Conservation (phyloP, 2,888 invertebrate genomes). For the Sminthurinus aureus region DNA sequence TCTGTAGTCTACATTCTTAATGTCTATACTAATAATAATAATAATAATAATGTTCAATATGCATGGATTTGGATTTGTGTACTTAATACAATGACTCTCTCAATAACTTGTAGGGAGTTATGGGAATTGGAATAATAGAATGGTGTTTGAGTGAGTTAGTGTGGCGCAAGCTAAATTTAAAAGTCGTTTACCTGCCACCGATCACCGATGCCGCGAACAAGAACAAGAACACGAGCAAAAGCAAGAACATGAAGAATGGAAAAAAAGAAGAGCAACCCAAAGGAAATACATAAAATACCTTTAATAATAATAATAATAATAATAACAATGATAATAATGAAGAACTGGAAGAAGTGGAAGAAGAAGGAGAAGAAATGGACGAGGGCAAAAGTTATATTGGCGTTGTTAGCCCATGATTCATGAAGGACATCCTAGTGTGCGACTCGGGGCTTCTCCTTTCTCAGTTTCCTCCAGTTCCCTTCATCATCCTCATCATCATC, state of each 20-base stretch:
- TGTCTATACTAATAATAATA: too few species aligned
- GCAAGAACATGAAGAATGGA: not conserved
- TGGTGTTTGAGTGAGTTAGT: not conserved
- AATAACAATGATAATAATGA: not conserved
- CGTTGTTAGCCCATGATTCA: not conserved
- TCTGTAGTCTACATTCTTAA: too few species aligned
- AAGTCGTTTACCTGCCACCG: constrained; percentile 19
- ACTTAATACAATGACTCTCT: too few species aligned
- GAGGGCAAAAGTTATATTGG: not conserved
- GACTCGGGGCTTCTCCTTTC: not conserved
- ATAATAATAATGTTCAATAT: too few species aligned
- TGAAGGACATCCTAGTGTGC: not conserved
- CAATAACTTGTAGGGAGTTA: too few species aligned
- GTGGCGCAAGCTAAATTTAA: constrained; percentile 6
- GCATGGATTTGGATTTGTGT: too few species aligned
- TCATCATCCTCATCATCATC: not conserved
- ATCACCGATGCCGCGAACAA: not conserved
- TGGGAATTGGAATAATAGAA: too few species aligned
- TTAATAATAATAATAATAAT: not conserved
- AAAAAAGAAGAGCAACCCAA: not conserved
- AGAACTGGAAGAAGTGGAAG: not conserved
- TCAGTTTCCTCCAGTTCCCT: not conserved
- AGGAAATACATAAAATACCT: not conserved
- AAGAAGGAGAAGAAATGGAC: not conserved
- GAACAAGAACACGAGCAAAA: too few species aligned